Percentiles rank a stretch among this genome's conserved stretches.
Conservation (phyloP, 2,888 invertebrate genomes). For the Spodoptera exigua region DNA sequence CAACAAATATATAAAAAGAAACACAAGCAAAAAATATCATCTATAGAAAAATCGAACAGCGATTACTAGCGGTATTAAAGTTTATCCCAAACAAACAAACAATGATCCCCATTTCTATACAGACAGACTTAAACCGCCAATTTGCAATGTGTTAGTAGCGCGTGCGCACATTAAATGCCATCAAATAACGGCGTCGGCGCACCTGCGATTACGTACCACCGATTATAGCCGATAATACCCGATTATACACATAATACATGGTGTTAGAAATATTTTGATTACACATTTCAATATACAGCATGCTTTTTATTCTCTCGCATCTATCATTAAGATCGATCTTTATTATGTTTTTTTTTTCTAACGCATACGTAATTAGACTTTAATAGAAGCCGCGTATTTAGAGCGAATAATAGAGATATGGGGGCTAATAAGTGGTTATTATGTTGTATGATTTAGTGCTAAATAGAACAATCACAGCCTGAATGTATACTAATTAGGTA, state of each 20-base stretch:
- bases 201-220: conserved; percentile 61
- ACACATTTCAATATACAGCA: conserved; percentile 48
- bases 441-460: conserved; percentile 29
- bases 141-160: conserved; percentile 68
- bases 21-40: background rate
- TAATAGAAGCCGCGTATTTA: conserved; percentile 40
- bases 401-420: conserved; percentile 41
- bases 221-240: conserved; percentile 60
- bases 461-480: conserved; percentile 19
- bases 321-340: conserved; percentile 44
- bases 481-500: conserved; percentile 6
- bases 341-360: conserved; percentile 34
- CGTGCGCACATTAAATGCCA: conserved; percentile 63
- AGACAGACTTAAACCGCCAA: conserved; percentile 67
- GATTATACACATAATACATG: conserved; percentile 62
- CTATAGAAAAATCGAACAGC: background rate
- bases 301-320: conserved; percentile 40
- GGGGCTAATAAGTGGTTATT: conserved; percentile 31
- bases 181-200: conserved; percentile 62
- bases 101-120: conserved; percentile 41
- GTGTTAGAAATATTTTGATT: conserved; percentile 59
- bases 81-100: conserved; percentile 47
- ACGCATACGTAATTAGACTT: conserved; percentile 34
- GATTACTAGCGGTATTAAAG: conserved; percentile 12
- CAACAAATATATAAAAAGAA: background rate